phyloP scores from a whole-genome alignment of 1,140 invertebrate genomes.

The Battus philenor region DNA sequence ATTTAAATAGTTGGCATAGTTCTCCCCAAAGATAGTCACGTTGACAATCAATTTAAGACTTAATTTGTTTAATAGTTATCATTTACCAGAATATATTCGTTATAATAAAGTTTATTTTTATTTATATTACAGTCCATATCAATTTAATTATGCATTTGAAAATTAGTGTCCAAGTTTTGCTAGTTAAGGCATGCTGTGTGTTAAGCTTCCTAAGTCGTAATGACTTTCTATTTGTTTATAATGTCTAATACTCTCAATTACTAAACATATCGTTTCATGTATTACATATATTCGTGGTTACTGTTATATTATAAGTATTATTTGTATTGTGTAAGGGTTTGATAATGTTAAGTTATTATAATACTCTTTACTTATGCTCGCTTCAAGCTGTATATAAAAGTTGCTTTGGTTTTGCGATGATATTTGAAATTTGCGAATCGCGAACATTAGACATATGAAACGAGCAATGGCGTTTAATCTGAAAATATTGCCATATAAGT shows the following conservation, averaged over 20 bases:
- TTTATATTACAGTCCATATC: no score
- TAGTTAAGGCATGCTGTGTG: conserved; percentile 61
- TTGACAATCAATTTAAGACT: no score
- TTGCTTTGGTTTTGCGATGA: conserved; percentile 43
- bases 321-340: conserved; percentile 37
- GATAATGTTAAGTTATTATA: conserved; percentile 57
- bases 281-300: conserved; percentile 52
- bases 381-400: conserved; percentile 58
- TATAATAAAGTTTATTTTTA: no score
- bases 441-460: no score
- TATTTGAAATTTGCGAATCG: conserved; percentile 19
- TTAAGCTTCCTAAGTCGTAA: conserved; percentile 48
- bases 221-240: conserved; percentile 48
- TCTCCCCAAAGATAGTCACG: no score
- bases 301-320: conserved; percentile 41
- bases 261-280: conserved; percentile 56
- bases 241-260: conserved; percentile 56
- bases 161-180: conserved; percentile 64
- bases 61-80: no score
- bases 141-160: no score
- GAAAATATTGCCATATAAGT: no score
- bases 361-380: conserved; percentile 40
- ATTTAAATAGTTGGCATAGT: no score
- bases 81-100: no score
- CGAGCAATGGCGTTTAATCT: conserved; percentile 3